Evolutionary conservation across 2,797 vertebrate genomes (phyloP).

Genomic region (Picus viridis): DNA sequence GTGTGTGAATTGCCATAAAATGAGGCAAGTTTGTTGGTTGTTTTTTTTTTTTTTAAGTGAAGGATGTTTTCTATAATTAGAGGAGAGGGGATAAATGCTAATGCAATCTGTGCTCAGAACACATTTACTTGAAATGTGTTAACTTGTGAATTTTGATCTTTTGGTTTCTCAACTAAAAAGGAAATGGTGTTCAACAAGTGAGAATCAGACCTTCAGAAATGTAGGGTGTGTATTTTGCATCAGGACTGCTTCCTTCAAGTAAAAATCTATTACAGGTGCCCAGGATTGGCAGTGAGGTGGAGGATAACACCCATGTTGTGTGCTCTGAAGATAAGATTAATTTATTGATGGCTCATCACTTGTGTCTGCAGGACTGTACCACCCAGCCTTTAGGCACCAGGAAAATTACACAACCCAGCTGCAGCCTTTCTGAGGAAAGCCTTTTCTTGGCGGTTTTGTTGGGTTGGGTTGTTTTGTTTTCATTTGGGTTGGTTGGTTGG

Average conservation of each 20-base stretch:
- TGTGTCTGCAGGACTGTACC: background rate
- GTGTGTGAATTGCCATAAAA: background rate
- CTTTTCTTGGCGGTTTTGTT: background rate
- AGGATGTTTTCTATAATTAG: background rate
- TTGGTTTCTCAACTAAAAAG: background rate
- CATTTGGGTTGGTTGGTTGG: too few species aligned
- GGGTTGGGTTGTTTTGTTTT: background rate
- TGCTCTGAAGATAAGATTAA: background rate
- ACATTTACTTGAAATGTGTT: background rate
- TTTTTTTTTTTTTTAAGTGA: background rate
- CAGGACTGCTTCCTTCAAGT: conserved; percentile 3
- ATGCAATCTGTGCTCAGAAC: background rate
- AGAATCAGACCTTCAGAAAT: background rate
- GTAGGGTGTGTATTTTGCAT: conserved; percentile 1
- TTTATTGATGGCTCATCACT: background rate
- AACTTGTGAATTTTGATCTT: background rate
- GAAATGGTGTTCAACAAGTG: conserved; percentile 6
- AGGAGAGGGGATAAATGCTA: background rate
- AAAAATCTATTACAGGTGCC: background rate
- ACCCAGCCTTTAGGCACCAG: background rate
- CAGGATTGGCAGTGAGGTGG: background rate
- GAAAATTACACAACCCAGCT: background rate
- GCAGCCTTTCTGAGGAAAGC: background rate
- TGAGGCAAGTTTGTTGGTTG: background rate
- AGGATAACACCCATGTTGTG: background rate